A percentile compares a stretch with the other conserved stretches of the same genome.
Evolutionary conservation across 2,888 invertebrate genomes (phyloP).

Genomic region (Tineola bisselliella): DNA sequence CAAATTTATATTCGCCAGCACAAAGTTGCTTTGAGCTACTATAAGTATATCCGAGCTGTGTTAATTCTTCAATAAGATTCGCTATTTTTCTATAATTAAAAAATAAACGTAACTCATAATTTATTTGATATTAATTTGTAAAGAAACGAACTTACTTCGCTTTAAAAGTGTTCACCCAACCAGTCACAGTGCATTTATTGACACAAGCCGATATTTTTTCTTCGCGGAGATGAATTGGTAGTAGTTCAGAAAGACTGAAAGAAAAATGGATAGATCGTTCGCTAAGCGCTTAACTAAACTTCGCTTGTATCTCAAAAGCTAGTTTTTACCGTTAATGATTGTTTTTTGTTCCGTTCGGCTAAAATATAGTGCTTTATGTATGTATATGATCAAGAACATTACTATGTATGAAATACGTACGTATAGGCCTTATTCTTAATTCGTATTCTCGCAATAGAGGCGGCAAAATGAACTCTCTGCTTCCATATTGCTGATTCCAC

Average conservation of each 20-base stretch:
- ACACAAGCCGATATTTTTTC: conserved; percentile 71
- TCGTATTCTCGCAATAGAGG: conserved; percentile 78
- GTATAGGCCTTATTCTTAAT: conserved; percentile 77
- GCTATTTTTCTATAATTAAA: conserved; percentile 46
- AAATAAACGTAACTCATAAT: not conserved
- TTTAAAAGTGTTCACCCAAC: conserved; percentile 83
- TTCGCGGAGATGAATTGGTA: conserved; percentile 77
- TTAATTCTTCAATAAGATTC: conserved; percentile 51
- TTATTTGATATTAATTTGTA: not conserved
- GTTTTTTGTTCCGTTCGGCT: no score
- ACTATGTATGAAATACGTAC: conserved; percentile 37
- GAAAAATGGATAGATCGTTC: not conserved
- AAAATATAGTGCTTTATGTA: no score
- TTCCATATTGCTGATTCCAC: conserved; percentile 73
- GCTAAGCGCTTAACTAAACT: no score
- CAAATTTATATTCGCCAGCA: conserved; percentile 63
- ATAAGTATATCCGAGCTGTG: conserved; percentile 49
- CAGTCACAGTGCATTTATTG: conserved; percentile 70
- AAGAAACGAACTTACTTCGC: conserved; percentile 57
- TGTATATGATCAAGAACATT: no score
- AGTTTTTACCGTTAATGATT: no score
- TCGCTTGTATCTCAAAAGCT: no score
- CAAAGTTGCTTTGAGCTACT: conserved; percentile 51
- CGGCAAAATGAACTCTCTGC: conserved; percentile 75
- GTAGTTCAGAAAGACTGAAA: conserved; percentile 69